These are phyloP conservation scores for Peromyscus aztecus DNA, from an alignment of 2,797 vertebrate species.

Conservation along the genomic window DNA sequence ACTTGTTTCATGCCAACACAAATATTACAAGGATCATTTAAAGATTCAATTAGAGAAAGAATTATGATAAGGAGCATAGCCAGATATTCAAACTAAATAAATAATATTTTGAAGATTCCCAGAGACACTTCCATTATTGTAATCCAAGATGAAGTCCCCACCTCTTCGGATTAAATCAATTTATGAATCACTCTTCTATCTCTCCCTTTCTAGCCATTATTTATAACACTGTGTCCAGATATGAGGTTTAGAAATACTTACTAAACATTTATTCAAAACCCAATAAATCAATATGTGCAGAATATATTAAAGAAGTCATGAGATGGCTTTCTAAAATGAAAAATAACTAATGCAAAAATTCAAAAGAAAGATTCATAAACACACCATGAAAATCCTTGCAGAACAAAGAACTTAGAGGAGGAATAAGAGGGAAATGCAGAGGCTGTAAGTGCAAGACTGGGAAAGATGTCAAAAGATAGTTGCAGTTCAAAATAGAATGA, in stretches of 20 bases:
- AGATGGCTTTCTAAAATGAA: background rate
- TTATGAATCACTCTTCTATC: background rate
- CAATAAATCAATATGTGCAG: background rate
- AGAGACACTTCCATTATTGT: background rate
- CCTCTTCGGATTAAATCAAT: background rate
- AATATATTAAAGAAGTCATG: background rate
- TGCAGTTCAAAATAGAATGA: background rate
- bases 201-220: background rate
- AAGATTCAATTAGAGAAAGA: constrained; percentile 45
- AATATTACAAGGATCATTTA: constrained; percentile 67
- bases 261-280: background rate
- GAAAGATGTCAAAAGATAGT: background rate
- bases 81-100: background rate
- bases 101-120: background rate
- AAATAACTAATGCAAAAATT: background rate
- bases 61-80: background rate
- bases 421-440: background rate
- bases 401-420: background rate
- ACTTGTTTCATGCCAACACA: constrained; percentile 71
- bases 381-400: background rate
- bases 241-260: background rate
- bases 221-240: background rate
- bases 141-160: background rate
- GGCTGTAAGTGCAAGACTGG: accelerated
- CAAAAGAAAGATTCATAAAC: background rate